A percentile compares a stretch with the other conserved stretches of the same genome.
These are phyloP conservation scores for Chiloscyllium plagiosum DNA, from an alignment of 2,113 vertebrate genomes.

Conservation along the genomic window DNA sequence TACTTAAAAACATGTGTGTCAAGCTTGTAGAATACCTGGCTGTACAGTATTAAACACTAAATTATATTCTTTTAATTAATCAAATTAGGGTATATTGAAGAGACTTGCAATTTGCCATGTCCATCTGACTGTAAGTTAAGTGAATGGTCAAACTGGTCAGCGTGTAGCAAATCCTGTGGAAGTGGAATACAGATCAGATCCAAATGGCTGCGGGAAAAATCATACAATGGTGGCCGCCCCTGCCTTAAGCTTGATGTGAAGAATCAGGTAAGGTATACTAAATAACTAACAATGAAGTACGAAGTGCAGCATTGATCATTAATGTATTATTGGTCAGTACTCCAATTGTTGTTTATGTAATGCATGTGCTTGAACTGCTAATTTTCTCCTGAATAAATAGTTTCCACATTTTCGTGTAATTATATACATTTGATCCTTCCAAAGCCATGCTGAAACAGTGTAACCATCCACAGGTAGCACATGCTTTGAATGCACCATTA, in stretches of 20 bases:
- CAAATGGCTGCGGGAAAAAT: constrained; percentile 90
- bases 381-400: not conserved
- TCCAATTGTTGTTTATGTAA: not conserved
- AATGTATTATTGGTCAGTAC: not conserved
- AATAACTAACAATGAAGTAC: constrained; percentile 18
- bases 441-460: not conserved
- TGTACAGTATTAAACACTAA: not conserved
- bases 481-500: not conserved
- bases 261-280: constrained; percentile 79
- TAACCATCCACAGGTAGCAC: not conserved
- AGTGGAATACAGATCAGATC: constrained; percentile 78
- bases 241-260: constrained; percentile 91
- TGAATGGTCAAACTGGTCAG: constrained; percentile 84
- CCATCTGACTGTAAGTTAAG: constrained; percentile 94
- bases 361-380: not conserved
- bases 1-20: not conserved
- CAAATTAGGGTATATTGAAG: constrained; percentile 74
- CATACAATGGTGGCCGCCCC: constrained; percentile 86
- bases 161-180: constrained; percentile 83
- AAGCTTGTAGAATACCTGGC: not conserved
- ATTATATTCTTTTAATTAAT: not conserved
- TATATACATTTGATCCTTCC: not conserved
- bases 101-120: constrained; percentile 77
- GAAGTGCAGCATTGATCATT: not conserved
- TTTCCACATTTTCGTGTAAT: not conserved